Conservation (phyloP, 2,888 invertebrate species). For the Volucella zonaria region DNA sequence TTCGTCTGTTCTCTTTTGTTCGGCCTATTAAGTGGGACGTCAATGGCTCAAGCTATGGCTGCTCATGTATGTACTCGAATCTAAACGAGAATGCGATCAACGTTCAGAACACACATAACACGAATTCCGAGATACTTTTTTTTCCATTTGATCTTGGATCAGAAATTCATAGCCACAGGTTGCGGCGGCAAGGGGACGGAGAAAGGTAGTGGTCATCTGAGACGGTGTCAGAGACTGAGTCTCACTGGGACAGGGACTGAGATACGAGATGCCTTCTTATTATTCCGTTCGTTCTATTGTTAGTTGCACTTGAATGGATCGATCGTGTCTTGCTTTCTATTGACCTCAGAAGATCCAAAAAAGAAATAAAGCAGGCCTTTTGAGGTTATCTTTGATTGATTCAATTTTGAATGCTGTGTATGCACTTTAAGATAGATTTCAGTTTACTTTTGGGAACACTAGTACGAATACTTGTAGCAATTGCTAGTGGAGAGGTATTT, state of each 20-base stretch:
- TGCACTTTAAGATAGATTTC: conserved; percentile 33
- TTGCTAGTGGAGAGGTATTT: conserved; percentile 16
- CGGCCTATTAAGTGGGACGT: conserved; percentile 31
- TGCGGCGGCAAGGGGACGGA: not conserved
- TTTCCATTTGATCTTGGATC: not conserved
- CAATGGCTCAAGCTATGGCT: conserved; percentile 28
- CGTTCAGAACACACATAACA: conserved; percentile 37
- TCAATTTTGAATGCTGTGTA: conserved; percentile 45
- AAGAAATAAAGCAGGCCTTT: not conserved
- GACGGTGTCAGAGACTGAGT: not conserved
- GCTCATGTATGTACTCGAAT: not conserved
- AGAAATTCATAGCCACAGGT: not conserved
- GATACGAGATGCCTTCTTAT: conserved; percentile 23
- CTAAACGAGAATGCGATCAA: conserved; percentile 18
- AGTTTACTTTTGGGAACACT: conserved; percentile 5
- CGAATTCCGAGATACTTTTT: conserved; percentile 19
- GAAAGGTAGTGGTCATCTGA: conserved; percentile 32
- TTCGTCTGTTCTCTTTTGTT: conserved; percentile 20
- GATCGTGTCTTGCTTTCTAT: conserved; percentile 54
- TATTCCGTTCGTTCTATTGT: conserved; percentile 45
- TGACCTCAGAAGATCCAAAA: conserved; percentile 27
- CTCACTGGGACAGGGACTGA: too few relatives aligned
- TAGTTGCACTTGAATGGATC: conserved; percentile 28
- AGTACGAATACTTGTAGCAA: not conserved
- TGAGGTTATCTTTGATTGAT: conserved; percentile 51